These are phyloP conservation scores for Micronycteris hirsuta DNA, from an alignment of 2,113 vertebrate genomes.

Conservation along the genomic window DNA sequence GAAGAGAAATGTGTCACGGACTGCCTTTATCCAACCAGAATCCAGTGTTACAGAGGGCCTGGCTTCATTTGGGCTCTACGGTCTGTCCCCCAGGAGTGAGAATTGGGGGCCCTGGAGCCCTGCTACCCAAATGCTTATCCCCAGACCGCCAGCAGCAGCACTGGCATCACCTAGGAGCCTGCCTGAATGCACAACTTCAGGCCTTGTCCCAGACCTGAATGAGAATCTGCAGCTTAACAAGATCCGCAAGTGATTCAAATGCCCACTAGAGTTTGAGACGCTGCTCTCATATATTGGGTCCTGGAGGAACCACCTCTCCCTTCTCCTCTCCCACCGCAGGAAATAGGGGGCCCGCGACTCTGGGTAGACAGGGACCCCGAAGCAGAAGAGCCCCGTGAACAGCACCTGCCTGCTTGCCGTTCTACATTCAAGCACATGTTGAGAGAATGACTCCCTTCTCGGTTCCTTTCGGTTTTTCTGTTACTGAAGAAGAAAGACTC, in stretches of 20 bases:
- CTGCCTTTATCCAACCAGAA: background rate
- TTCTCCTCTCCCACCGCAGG: background rate
- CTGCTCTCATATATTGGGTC: background rate
- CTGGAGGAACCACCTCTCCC: background rate
- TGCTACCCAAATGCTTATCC: background rate
- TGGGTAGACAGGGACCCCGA: background rate
- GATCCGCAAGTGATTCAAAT: background rate
- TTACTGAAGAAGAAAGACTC: background rate
- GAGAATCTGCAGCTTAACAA: background rate
- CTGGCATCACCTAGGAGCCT: background rate
- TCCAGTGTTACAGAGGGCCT: background rate
- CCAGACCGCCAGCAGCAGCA: background rate
- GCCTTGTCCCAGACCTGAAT: background rate
- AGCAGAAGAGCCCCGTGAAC: background rate
- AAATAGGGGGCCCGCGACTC: background rate
- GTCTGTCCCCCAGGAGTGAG: background rate
- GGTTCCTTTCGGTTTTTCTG: conserved; percentile 5
- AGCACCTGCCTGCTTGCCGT: background rate
- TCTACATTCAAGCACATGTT: background rate
- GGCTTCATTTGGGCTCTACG: background rate
- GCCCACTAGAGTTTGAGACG: background rate
- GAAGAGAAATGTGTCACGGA: background rate
- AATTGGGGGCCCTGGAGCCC: background rate
- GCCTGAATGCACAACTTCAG: background rate
- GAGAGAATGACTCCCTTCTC: conserved; percentile 27